A percentile compares a stretch with the other conserved stretches of the same genome.
Conservation (phyloP, 2,113 vertebrate genomes). For the Rostratula benghalensis region DNA sequence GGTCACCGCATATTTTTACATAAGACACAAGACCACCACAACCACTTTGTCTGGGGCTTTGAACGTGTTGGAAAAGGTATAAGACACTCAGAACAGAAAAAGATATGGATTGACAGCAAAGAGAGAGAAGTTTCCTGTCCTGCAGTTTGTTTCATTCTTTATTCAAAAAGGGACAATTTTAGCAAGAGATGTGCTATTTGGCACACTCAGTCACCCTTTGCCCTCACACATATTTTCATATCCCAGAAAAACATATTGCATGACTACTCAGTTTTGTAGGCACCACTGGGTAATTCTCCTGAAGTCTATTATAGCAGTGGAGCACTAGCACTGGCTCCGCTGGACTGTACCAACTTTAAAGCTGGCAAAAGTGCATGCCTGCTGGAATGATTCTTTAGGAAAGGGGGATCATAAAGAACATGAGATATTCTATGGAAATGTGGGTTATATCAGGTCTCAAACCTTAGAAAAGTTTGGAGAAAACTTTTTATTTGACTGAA, state of each 20-base stretch:
- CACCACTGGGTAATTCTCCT: not conserved
- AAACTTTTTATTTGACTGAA: not conserved
- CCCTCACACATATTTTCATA: not conserved
- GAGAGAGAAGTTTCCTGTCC: not conserved
- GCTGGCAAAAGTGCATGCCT: not conserved
- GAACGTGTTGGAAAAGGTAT: not conserved
- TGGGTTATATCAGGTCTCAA: not conserved
- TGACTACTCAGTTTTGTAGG: not conserved
- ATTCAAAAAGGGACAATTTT: not conserved
- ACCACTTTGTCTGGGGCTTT: not conserved
- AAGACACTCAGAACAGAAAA: not conserved
- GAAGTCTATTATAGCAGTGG: not conserved
- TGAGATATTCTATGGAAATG: not conserved
- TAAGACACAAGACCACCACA: not conserved
- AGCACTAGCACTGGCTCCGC: not conserved
- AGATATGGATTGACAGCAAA: not conserved
- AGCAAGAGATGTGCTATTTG: not conserved
- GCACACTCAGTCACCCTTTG: not conserved
- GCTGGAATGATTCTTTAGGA: not conserved
- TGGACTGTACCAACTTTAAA: not conserved
- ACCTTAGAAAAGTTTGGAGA: not conserved
- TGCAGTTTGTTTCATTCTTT: not conserved
- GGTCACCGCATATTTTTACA: not conserved
- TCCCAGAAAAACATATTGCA: not conserved
- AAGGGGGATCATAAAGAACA: not conserved